Base-by-base conservation (phyloP, 2,797 vertebrate species). In the Parauchenoglanis ngamensis region DNA sequence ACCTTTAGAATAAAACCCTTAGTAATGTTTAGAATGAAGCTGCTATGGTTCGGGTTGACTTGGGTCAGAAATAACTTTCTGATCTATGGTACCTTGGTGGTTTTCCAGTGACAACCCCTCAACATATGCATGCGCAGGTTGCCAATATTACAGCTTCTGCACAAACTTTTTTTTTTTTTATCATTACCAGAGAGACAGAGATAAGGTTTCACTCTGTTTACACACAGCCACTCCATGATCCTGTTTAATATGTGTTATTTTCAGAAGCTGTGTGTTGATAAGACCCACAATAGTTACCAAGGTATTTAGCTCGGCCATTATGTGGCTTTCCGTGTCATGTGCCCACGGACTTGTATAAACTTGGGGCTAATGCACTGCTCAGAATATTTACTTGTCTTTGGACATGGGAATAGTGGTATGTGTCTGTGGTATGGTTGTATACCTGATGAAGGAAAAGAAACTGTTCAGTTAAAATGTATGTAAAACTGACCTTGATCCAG, bases 401-500 rank as follows among this genome's bases (percentile, higher is more conserved):
- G n/a, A 40, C 15, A 31, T n/a, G 17, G 61, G 28, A 59, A 77
- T 13, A 17, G 25, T 70, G 81, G 73, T n/a, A 13, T 61, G 40
- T 0, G 21, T 17, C 1, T 56, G 73, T 56, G 65, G 5, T 49
- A 49, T 73, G 57, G 8, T 31, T n/a, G 21, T 56, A 12, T 17
- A 77, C 15, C 11, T 17, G 6, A 44, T 40, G 4, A 63, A n/a
- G 25, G 7, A 65, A 31, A 52, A 52, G 4, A 49, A 28, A 21
- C 0, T 57, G 54, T 21, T 54, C 8, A 7, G 25, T 68, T 68
- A 8, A 83, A 23, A 67, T 35, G 25, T 0, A 28, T 65, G 19
- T 35, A 10, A 67, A 44, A 61, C 77, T 28, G 75, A 99, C 98
- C 98, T 98, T 91, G 98, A 98, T 84, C 98, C 96, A 91, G 98